Percentiles rank a stretch among this genome's conserved stretches.
These are phyloP conservation scores for Macrostomum cliftonense DNA, from an alignment of 2,888 invertebrate species.

Conservation along the genomic window DNA sequence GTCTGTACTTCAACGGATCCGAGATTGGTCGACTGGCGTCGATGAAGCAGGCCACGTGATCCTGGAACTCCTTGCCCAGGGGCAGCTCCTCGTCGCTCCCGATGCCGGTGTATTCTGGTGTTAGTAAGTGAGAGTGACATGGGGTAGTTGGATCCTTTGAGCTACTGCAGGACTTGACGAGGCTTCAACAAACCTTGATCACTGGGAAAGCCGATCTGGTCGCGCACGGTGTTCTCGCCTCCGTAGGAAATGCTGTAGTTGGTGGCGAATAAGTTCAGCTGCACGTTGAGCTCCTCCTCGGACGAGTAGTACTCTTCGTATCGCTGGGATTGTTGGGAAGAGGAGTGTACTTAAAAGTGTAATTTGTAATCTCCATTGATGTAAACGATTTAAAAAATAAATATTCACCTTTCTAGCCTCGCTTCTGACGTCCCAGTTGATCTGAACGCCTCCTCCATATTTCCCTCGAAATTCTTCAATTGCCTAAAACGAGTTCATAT, in stretches of 20 bases:
- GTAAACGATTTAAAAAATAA: too few relatives aligned
- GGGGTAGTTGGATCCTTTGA: too few relatives aligned
- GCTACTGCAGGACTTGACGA: too few relatives aligned
- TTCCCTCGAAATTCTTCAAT: slow-evolving; percentile 29
- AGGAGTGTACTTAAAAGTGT: too few relatives aligned
- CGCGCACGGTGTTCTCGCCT: slow-evolving; percentile 25
- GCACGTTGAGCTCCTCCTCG: slow-evolving; percentile 27
- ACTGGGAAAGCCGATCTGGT: slow-evolving; percentile 18
- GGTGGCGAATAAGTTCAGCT: slow-evolving; percentile 26
- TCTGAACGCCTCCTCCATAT: slow-evolving; percentile 19
- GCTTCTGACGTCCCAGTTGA: slow-evolving; percentile 21
- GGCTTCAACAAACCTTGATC: too few relatives aligned
- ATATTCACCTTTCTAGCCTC: slow-evolving; percentile 24
- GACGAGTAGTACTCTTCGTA: slow-evolving; percentile 26
- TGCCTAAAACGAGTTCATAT: slow-evolving; percentile 15
- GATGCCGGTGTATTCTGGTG: slow-evolving; percentile 27
- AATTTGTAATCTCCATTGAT: too few relatives aligned
- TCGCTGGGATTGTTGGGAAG: slow-evolving; percentile 14
- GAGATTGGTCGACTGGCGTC: slow-evolving; percentile 23
- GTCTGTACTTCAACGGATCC: slow-evolving; percentile 19
- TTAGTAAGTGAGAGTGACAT: too few relatives aligned
- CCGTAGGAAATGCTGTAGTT: slow-evolving; percentile 30
- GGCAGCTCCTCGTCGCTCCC: slow-evolving; percentile 34
- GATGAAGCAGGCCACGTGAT: slow-evolving; percentile 25
- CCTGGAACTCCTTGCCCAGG: slow-evolving; percentile 34